Evolutionary conservation across 2,888 invertebrate species (phyloP), one percentile per base, ranked within the genome.

Genomic region (Bimastos eiseni): DNA sequence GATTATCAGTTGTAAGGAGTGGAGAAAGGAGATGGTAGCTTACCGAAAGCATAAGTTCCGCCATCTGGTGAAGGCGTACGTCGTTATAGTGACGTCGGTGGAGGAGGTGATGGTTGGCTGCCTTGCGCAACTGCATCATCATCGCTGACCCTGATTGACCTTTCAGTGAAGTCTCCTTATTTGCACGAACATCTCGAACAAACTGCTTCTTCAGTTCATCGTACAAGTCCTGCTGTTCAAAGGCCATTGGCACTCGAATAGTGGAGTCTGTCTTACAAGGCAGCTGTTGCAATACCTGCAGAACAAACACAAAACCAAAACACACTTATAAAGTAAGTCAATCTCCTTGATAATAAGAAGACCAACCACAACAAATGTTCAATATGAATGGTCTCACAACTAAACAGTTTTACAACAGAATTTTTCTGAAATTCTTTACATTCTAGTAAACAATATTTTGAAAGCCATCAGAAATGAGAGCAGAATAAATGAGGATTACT

Each of bases 31-130:
- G 70, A 70, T 70, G 70, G n/a, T n/a, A 86, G 86, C 83, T 36
- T 37, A 94, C 94, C 93, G 93, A 93, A 41, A 93, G 91, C 83
- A 95, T 93, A 36, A 92, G 91, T 92, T 96, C 96, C 0, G 98
- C 97, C 92, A 99, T 97, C 92, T 96, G 95, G 91, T 96, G 95
- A 88, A 96, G 91, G 97, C 94, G 93, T 0, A 96, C 95, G 92
- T 97, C 96, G 88, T 96, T 96, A 93, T 95, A 96, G 70, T 97
- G 96, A 94, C 96, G 96, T 49, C 98, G 96, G 92, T 97, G 96
- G 0, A 99, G 96, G 21, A 98, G 95, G 0, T 98, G 98, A 95
- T 99, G 99, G 96, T 99, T 99, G 83, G 98, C 98, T 37, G 97
- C 96, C 95, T 98, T 98, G 4, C 99, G 96, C 95, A 99, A 96